Conservation (phyloP, 2,888 invertebrate species). For the Xestia c-nigrum region DNA sequence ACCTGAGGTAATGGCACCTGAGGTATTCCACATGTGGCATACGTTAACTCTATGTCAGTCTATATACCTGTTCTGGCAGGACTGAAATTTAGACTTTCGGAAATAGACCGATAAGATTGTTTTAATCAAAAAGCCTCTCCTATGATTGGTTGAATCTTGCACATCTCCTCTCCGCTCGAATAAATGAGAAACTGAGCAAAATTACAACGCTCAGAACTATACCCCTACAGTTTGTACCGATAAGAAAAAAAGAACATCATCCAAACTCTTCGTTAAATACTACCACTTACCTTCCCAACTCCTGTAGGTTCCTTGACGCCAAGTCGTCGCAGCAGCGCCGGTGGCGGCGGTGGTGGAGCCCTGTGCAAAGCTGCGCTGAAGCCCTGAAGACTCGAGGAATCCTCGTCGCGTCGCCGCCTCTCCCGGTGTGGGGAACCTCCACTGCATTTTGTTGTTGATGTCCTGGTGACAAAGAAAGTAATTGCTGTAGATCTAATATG, state of each 20-base stretch:
- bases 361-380: slow-evolving; percentile 94
- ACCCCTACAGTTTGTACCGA: not conserved
- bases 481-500: not conserved
- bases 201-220: not conserved
- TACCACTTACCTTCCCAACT: slow-evolving; percentile 94
- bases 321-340: slow-evolving; percentile 93
- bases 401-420: slow-evolving; percentile 91
- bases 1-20: too few relatives aligned
- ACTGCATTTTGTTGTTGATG: slow-evolving; percentile 86
- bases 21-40: too few relatives aligned
- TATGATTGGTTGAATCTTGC: not conserved
- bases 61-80: too few relatives aligned
- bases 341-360: slow-evolving; percentile 94
- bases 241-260: not conserved
- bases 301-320: slow-evolving; percentile 95
- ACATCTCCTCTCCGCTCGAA: not conserved
- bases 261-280: not conserved
- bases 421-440: slow-evolving; percentile 92
- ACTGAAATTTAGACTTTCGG: too few relatives aligned
- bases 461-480: slow-evolving; percentile 86
- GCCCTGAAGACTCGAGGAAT: slow-evolving; percentile 88
- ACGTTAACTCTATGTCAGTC: too few relatives aligned
- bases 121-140: not conserved
- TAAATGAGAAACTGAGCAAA: not conserved
- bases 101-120: not conserved